A percentile compares a stretch with the other conserved stretches of the same genome.
Evolutionary conservation across 2,797 vertebrate species (phyloP).

Genomic region (Tachyglossus aculeatus): DNA sequence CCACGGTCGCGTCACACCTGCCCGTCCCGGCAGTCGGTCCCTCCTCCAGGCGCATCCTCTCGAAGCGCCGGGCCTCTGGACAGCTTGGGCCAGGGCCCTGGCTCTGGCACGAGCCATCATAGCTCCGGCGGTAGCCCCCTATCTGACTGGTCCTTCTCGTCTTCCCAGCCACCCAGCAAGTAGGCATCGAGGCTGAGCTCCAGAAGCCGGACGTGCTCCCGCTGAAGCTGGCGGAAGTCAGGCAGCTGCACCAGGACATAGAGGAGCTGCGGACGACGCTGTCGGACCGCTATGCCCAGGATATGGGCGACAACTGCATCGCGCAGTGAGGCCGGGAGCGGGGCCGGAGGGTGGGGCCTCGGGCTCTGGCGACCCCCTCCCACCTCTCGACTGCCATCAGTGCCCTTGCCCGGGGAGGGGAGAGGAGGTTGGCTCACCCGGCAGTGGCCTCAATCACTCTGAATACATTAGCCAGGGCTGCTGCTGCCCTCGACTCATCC

Average conservation of each 20-base stretch:
- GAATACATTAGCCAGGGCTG: neutral
- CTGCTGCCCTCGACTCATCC: neutral
- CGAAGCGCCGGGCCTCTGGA: neutral
- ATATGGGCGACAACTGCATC: conserved; percentile 98
- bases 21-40: too few relatives aligned
- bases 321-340: conserved; percentile 88
- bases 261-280: conserved; percentile 92
- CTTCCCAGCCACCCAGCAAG: conserved; percentile 73
- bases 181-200: conserved; percentile 79
- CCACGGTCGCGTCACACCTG: too few relatives aligned
- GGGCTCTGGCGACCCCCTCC: conserved; percentile 18
- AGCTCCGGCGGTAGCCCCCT: neutral
- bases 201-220: conserved; percentile 84
- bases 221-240: conserved; percentile 87
- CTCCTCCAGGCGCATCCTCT: too few relatives aligned
- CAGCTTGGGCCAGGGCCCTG: too few relatives aligned
- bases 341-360: too few relatives aligned
- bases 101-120: neutral
- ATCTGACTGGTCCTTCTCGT: conserved; percentile 30
- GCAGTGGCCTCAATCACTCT: conserved; percentile 37
- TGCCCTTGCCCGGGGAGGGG: conserved; percentile 25
- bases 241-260: conserved; percentile 88
- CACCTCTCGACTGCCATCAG: conserved; percentile 11
- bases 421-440: neutral
- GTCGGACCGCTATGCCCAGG: conserved; percentile 95